Conservation (phyloP, 1,140 invertebrate genomes). For the Diachasma alloeum region DNA sequence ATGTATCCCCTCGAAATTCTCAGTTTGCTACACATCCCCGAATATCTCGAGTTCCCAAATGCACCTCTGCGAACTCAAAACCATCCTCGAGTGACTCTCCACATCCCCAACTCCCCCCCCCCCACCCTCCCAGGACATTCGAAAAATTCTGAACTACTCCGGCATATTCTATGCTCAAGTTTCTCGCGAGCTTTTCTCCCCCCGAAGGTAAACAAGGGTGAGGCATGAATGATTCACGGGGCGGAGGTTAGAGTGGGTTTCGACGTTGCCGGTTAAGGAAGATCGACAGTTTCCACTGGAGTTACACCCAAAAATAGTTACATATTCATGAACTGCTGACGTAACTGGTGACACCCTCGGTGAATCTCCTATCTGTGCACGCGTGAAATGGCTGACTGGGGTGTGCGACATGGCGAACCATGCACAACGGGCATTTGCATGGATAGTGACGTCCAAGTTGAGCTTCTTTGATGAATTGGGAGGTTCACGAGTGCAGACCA, state of each 20-base stretch:
- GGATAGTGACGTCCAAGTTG: conserved; percentile 24
- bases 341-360: conserved; percentile 13
- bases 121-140: background rate
- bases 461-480: background rate
- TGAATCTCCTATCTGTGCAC: background rate
- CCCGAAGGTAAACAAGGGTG: background rate
- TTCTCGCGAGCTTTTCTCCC: background rate
- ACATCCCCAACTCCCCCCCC: background rate
- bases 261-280: background rate
- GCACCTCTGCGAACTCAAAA: too few species aligned
- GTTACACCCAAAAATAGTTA: conserved; percentile 33
- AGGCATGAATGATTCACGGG: conserved; percentile 17
- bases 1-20: too few species aligned
- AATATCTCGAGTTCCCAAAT: too few species aligned
- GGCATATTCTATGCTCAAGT: background rate
- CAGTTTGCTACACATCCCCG: too few species aligned
- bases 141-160: background rate
- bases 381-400: background rate
- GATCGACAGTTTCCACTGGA: background rate
- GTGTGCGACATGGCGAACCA: background rate
- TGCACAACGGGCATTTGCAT: conserved; percentile 35
- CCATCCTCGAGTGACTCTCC: background rate
- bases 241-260: background rate
- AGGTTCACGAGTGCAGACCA: background rate
- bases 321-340: conserved; percentile 48